Conservation (phyloP, 1,140 invertebrate species). For the Penaeus vannamei region DNA sequence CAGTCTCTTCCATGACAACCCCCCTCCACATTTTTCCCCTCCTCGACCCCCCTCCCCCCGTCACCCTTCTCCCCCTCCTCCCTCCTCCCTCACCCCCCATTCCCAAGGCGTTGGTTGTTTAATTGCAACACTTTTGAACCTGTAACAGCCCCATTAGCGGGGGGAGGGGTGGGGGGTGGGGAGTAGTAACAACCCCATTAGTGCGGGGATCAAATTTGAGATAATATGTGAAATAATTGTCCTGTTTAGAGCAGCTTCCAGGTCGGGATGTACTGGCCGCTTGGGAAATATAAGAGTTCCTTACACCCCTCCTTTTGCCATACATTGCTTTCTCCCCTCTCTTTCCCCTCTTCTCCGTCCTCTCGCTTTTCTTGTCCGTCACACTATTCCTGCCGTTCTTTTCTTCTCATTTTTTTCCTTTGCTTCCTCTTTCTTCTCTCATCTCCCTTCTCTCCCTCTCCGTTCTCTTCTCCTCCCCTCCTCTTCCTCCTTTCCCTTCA, state of each 20-base stretch:
- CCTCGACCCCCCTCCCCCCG: background rate
- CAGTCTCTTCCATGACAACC: no score
- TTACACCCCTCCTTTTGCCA: background rate
- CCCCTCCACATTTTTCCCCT: background rate
- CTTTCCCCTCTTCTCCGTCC: background rate
- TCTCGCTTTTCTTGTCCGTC: background rate
- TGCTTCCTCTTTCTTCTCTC: background rate
- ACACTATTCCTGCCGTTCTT: background rate
- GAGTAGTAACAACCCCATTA: conserved; percentile 26
- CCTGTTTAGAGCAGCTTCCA: conserved; percentile 40
- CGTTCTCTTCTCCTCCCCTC: background rate
- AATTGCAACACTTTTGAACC: no score
- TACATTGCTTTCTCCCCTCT: background rate
- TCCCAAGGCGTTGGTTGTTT: no score
- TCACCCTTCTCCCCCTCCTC: background rate
- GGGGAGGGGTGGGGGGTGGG: no score
- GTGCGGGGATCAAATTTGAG: background rate
- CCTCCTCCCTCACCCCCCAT: no score
- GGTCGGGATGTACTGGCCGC: conserved; percentile 5
- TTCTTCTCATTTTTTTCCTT: background rate
- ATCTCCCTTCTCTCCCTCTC: background rate
- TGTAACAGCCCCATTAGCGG: no score
- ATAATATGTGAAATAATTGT: conserved; percentile 43
- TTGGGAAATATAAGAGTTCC: conserved; percentile 39
- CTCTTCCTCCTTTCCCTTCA: background rate